Evolutionary conservation across 2,797 vertebrate genomes (phyloP).

Genomic region (Passerculus sandwichensis): DNA sequence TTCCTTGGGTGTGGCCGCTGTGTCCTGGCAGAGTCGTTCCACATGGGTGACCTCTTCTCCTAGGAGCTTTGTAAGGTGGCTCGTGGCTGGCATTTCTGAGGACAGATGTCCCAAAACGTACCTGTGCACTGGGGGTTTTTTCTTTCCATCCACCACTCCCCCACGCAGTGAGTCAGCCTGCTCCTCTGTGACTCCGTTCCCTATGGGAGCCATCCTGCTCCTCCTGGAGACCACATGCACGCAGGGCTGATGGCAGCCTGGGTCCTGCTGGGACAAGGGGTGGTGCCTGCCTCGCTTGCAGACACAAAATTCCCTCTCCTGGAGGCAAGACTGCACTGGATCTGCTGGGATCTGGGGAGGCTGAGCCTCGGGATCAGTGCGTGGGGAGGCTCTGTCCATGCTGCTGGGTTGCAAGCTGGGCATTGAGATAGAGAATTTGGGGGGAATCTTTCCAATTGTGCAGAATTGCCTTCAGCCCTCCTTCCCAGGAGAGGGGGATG

Average conservation of each 20-base stretch:
- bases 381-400: fast-evolving
- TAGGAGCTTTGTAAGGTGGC: fast-evolving
- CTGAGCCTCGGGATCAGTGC: fast-evolving
- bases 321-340: background rate
- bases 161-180: background rate
- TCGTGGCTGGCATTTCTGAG: background rate
- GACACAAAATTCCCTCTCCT: background rate
- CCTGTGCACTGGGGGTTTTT: background rate
- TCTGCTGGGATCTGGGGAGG: background rate
- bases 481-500: background rate
- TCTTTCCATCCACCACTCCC: background rate
- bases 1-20: background rate
- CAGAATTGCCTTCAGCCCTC: background rate
- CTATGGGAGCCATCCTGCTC: background rate
- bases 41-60: background rate
- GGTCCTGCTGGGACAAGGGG: background rate
- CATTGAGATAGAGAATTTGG: background rate
- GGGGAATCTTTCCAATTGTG: fast-evolving
- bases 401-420: background rate
- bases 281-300: background rate
- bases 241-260: background rate
- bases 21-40: background rate
- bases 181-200: background rate
- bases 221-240: fast-evolving
- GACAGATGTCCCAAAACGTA: background rate